A percentile compares a stretch with the other conserved stretches of the same genome.
Evolutionary conservation across 2,113 vertebrate species (phyloP).

Genomic region (Danionella cerebrum): DNA sequence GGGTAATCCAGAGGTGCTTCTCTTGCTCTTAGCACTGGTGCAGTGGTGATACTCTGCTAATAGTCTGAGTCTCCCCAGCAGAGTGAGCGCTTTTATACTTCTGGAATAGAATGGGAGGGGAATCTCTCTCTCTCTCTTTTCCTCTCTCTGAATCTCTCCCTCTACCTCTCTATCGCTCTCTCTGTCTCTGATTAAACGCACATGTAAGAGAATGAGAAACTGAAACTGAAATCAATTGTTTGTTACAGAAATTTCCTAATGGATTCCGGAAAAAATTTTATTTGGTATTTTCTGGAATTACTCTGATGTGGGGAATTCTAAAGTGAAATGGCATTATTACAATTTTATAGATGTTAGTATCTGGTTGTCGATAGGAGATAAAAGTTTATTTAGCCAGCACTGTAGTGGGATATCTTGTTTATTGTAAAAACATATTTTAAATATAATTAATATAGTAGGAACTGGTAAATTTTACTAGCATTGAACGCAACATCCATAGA

Average conservation of each 20-base stretch:
- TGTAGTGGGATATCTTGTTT: too few relatives aligned
- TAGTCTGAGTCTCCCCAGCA: conserved; percentile 63
- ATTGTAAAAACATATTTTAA: too few relatives aligned
- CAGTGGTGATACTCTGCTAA: conserved; percentile 72
- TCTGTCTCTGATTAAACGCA: too few relatives aligned
- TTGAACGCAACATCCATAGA: too few relatives aligned
- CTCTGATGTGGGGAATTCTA: background rate
- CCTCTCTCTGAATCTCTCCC: background rate
- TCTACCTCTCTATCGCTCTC: conserved; percentile 12
- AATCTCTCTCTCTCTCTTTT: conserved; percentile 47
- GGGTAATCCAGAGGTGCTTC: conserved; percentile 60
- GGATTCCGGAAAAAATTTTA: too few relatives aligned
- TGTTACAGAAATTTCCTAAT: background rate
- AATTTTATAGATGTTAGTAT: background rate
- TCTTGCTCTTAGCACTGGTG: conserved; percentile 52
- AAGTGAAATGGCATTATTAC: background rate
- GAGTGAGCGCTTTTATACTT: conserved; percentile 66
- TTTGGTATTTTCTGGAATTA: background rate
- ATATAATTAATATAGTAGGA: too few relatives aligned
- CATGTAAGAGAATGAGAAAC: background rate
- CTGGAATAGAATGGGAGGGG: conserved; percentile 65
- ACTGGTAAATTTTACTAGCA: too few relatives aligned
- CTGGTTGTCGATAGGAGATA: background rate
- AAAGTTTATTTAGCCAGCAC: too few relatives aligned
- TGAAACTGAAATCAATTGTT: background rate